These are phyloP conservation scores for Macrosoma leucophasiata DNA, from an alignment of 2,888 invertebrate species.

Conservation along the genomic window DNA sequence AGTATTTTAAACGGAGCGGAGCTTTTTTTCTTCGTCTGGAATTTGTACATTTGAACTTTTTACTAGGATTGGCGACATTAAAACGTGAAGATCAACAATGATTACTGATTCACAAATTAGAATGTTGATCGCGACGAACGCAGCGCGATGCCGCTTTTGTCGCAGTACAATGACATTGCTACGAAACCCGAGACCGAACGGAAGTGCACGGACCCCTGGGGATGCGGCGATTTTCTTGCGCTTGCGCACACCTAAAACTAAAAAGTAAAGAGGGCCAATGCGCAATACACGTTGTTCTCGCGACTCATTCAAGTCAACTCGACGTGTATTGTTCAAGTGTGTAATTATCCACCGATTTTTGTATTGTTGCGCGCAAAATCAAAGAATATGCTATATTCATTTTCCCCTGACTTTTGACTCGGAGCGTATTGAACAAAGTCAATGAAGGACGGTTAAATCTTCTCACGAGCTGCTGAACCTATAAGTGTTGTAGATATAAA, in stretches of 20 bases:
- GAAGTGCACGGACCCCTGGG: slow-evolving; percentile 68
- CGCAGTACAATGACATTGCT: too few species aligned
- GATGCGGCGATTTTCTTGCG: slow-evolving; percentile 67
- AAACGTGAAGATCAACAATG: too few species aligned
- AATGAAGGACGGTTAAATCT: slow-evolving; percentile 70
- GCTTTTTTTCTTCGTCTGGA: too few species aligned
- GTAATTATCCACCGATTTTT: slow-evolving; percentile 65
- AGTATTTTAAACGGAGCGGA: too few species aligned
- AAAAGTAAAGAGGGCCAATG: slow-evolving; percentile 54
- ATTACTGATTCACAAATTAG: too few species aligned
- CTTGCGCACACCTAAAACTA: slow-evolving; percentile 48
- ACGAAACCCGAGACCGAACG: slow-evolving; percentile 66
- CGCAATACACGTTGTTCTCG: slow-evolving; percentile 46
- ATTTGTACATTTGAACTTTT: too few species aligned
- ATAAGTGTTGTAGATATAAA: slow-evolving; percentile 34
- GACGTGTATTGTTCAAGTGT: slow-evolving; percentile 61
- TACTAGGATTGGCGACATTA: too few species aligned
- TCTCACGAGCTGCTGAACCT: slow-evolving; percentile 60
- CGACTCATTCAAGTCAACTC: slow-evolving; percentile 63
- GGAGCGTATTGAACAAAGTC: slow-evolving; percentile 55
- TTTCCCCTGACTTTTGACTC: slow-evolving; percentile 69
- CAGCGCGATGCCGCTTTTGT: too few species aligned
- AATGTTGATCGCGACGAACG: too few species aligned
- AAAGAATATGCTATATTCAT: slow-evolving; percentile 69
- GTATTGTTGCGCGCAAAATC: slow-evolving; percentile 65